phyloP scores from a whole-genome alignment of 2,888 invertebrate species.

The Drosophila antonietae region DNA sequence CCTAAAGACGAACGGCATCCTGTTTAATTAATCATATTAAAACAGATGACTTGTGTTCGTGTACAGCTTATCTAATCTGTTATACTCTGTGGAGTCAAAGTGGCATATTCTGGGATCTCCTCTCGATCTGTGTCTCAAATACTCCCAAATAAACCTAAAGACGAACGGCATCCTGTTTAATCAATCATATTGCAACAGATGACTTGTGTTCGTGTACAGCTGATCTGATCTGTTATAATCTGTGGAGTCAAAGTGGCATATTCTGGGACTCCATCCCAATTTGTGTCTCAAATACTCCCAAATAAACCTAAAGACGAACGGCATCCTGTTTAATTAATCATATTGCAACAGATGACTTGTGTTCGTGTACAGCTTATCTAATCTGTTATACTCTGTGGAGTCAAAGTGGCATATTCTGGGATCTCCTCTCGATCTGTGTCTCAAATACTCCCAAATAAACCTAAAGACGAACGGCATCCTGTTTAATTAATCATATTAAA shows the following conservation, averaged over 20 bases:
- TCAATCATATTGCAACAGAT: not conserved
- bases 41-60: constrained; percentile 60
- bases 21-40: constrained; percentile 56
- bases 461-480: too few species aligned
- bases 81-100: constrained; percentile 46
- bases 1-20: constrained; percentile 43
- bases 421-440: too few species aligned
- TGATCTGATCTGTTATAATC: constrained; percentile 20
- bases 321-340: constrained; percentile 41
- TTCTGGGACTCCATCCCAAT: constrained; percentile 8
- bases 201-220: constrained; percentile 8
- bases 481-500: too few species aligned
- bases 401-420: too few species aligned
- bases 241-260: constrained; percentile 53
- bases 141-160: not conserved
- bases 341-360: constrained; percentile 53
- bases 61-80: constrained; percentile 16
- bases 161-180: constrained; percentile 11
- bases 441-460: too few species aligned
- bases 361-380: constrained; percentile 20
- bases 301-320: constrained; percentile 32
- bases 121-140: constrained; percentile 60
- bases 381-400: constrained; percentile 5
- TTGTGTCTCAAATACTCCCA: constrained; percentile 58
- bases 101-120: constrained; percentile 40